Percentiles rank a stretch among this genome's conserved stretches.
These are phyloP conservation scores for Euwallacea similis DNA, from an alignment of 1,140 invertebrate species.

Conservation along the genomic window DNA sequence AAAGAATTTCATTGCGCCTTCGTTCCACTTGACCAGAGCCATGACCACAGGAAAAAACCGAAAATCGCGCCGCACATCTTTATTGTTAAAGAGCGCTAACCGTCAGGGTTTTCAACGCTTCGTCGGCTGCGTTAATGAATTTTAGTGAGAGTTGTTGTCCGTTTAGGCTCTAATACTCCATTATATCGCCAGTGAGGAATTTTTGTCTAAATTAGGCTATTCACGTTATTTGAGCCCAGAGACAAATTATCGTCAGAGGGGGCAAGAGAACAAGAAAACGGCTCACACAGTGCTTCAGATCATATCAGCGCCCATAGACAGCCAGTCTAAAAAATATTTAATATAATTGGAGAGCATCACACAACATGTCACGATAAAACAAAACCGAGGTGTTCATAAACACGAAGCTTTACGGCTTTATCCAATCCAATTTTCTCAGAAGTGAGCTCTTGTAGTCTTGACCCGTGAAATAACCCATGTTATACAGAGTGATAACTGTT, in stretches of 20 bases:
- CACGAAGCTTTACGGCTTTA: slow-evolving; percentile 11
- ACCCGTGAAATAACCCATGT: slow-evolving; percentile 5
- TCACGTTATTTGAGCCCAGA: too few relatives aligned
- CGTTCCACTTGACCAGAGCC: too few relatives aligned
- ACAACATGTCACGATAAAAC: slow-evolving; percentile 13
- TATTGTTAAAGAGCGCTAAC: slow-evolving; percentile 8
- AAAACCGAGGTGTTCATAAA: slow-evolving; percentile 20
- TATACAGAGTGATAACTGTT: slow-evolving; percentile 7
- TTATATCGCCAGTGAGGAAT: background rate
- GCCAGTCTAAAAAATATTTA: slow-evolving; percentile 5
- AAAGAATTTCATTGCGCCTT: too few relatives aligned
- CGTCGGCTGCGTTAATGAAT: slow-evolving; percentile 6
- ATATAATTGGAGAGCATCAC: slow-evolving; percentile 14
- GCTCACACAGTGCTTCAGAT: slow-evolving; percentile 5
- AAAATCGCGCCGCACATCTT: background rate
- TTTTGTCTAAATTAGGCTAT: too few relatives aligned
- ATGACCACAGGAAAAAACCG: too few relatives aligned
- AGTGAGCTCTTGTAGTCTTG: background rate
- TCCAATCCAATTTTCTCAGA: slow-evolving; percentile 15
- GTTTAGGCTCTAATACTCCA: background rate
- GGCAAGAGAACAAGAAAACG: background rate
- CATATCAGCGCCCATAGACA: background rate
- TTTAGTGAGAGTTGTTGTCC: slow-evolving; percentile 14
- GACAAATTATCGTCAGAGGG: background rate
- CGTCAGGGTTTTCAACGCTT: slow-evolving; percentile 1